Evolutionary conservation across 2,113 vertebrate species (phyloP), one percentile per base, ranked within the genome.

Genomic region (Lathamus discolor): DNA sequence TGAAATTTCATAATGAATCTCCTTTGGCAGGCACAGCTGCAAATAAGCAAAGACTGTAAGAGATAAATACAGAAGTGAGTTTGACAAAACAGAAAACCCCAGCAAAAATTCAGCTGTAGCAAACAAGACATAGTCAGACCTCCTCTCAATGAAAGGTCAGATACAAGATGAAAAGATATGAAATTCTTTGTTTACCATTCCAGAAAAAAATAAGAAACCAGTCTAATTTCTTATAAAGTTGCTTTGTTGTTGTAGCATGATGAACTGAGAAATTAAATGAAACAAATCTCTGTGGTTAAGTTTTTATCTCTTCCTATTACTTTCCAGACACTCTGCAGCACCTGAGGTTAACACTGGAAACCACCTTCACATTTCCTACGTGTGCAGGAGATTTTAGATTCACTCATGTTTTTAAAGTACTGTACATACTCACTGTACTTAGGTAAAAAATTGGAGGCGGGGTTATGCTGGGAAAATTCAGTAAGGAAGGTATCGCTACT

Each of bases 221-320:
- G 37, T 86, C 11, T 62, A 35, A 74, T 83, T 83, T 90, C 29
- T 83, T 78, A 41, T n/a, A 49, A 54, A 70, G 7, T 23, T 43
- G 6, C 5, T 11, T 20, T 35, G 5, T 14, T 83, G 4, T 35
- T 74, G 44, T 67, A 83, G 6, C 16, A 49, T 46, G 22, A 24
- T 0, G 1, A 7, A 49, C 14, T 20, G 25, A 86, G 39, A 63
- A 93, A 92, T 68, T 31, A 67, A 1, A 4, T 35, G 25, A 86
- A 77, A 14, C 3, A 67, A 74, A 75, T 37, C 9, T 68, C 10
- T n/a, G 8, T 0, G 0, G 28, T 55, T 57, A 77, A 59, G 12
- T 4, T 73, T 88, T 91, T 46, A 61, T 16, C 9, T 63, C n/a
- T 54, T 66, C 8, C 33, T 5, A 33, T 49, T 51, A 37, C 7